Evolutionary conservation across 2,888 invertebrate species (phyloP), one percentile per base, ranked within the genome.

Genomic region (Candidula unifasciata): DNA sequence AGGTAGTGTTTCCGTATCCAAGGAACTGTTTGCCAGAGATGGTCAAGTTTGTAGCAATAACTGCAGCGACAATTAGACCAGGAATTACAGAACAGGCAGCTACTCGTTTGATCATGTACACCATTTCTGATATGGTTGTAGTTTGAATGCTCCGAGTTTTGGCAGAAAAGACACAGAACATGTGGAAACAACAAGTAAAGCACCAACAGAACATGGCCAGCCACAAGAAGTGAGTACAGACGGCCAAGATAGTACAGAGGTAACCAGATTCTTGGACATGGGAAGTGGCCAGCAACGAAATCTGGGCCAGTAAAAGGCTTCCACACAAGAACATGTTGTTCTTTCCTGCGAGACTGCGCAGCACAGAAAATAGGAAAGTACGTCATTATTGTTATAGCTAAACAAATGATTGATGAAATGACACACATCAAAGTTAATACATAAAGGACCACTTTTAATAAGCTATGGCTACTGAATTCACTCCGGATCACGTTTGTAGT

Each of bases 131-230:
- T 1, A 30, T 71, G 1, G 37, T n/a, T n/a, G 83, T 69, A 8
- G 2, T 24, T 27, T n/a, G 30, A 6, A 60, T 30, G 21, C 3
- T 33, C 0, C 80, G 57, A 35, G 84, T 73, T 6, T 37, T 60
- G 27, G 79, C 71, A 18, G 84, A 60, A 35, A 84, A 84, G 21
- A 74, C 79, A 8, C 6, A n/a, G 18, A 60, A 84, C 84, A 84
- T 84, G 52, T 79, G 84, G 13, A 79, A n/a, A 24, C 84, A 78
- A 33, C 73, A 80, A 18, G 60, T 52, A 52, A 84, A 84, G 44
- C 79, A 79, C 84, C 84, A 84, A 30, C 71, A 60, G 73, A 84
- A 80, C 79, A 74, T 73, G 6, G 37, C 52, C 74, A 84, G 80
- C 73, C 79, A 84, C 18, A 73, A 21, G 30, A 84, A 84, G 57